phyloP scores from a whole-genome alignment of 2,888 invertebrate species.

The Erannis defoliaria region DNA sequence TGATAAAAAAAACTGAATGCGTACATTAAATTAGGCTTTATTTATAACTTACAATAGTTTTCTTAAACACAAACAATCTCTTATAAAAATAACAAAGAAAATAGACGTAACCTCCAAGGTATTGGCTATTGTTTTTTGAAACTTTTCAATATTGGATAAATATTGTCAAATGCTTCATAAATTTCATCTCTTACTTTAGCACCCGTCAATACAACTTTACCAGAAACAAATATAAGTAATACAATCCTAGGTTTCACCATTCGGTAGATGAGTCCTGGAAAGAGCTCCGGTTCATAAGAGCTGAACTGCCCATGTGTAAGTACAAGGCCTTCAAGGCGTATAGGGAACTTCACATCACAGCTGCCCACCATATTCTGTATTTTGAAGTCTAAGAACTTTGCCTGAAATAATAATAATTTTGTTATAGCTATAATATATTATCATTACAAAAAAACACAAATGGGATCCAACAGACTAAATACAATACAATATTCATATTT shows the following conservation, averaged over 20 bases:
- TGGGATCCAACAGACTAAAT: too few relatives aligned
- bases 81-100: constrained; percentile 8
- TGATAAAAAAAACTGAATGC: not conserved
- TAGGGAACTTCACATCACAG: constrained; percentile 92
- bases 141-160: constrained; percentile 98
- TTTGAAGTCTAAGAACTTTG: constrained; percentile 93
- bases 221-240: constrained; percentile 98
- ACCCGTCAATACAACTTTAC: constrained; percentile 99
- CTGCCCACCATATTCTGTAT: constrained; percentile 94
- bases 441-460: too few relatives aligned
- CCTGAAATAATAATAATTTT: constrained; percentile 82
- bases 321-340: constrained; percentile 91
- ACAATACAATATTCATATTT: too few relatives aligned
- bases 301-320: constrained; percentile 92
- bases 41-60: constrained; percentile 1
- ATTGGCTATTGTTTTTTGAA: constrained; percentile 91
- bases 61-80: constrained; percentile 22
- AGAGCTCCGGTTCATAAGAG: constrained; percentile 98
- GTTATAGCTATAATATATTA: too few relatives aligned
- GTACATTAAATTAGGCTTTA: constrained; percentile 10
- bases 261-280: constrained; percentile 99
- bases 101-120: not conserved
- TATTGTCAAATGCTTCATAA: constrained; percentile 98
- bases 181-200: constrained; percentile 98
- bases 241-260: constrained; percentile 99